Percentiles rank a stretch among this genome's conserved stretches.
phyloP scores from a whole-genome alignment of 2,888 invertebrate genomes.

The Mesochorus sp. region DNA sequence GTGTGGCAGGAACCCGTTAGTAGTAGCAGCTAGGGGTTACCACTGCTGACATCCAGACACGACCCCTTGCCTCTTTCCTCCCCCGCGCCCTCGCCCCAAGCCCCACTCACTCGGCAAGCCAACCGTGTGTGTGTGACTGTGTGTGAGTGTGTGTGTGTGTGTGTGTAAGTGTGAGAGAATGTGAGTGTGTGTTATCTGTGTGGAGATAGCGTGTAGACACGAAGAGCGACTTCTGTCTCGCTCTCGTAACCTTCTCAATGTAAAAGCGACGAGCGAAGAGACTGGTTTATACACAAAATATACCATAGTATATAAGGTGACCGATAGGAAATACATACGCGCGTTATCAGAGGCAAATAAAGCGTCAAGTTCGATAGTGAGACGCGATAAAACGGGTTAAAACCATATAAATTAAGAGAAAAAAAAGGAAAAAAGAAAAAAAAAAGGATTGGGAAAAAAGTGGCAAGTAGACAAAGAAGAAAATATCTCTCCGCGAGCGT shows the following conservation, averaged over 20 bases:
- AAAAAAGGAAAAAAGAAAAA: not conserved
- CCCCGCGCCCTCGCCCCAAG: slow-evolving; percentile 12
- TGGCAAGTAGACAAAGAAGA: slow-evolving; percentile 9
- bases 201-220: slow-evolving; percentile 51
- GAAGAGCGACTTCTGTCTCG: slow-evolving; percentile 18
- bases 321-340: too few relatives aligned
- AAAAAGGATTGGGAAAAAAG: not conserved
- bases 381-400: not conserved
- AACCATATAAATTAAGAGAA: not conserved
- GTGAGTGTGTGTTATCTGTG: slow-evolving; percentile 10
- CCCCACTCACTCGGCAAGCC: slow-evolving; percentile 13
- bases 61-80: slow-evolving; percentile 37
- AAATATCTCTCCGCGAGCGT: slow-evolving; percentile 26
- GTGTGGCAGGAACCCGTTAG: slow-evolving; percentile 34
- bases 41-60: slow-evolving; percentile 38
- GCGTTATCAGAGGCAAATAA: not conserved
- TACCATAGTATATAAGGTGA: not conserved
- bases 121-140: slow-evolving; percentile 40
- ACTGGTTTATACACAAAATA: slow-evolving; percentile 3
- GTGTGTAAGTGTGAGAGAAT: not conserved
- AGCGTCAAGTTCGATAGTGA: not conserved
- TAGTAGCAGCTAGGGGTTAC: slow-evolving; percentile 36
- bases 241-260: slow-evolving; percentile 8
- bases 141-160: slow-evolving; percentile 24
- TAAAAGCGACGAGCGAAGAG: slow-evolving; percentile 12